Conservation (phyloP, 2,797 vertebrate genomes). For the Glyptemys insculpta region DNA sequence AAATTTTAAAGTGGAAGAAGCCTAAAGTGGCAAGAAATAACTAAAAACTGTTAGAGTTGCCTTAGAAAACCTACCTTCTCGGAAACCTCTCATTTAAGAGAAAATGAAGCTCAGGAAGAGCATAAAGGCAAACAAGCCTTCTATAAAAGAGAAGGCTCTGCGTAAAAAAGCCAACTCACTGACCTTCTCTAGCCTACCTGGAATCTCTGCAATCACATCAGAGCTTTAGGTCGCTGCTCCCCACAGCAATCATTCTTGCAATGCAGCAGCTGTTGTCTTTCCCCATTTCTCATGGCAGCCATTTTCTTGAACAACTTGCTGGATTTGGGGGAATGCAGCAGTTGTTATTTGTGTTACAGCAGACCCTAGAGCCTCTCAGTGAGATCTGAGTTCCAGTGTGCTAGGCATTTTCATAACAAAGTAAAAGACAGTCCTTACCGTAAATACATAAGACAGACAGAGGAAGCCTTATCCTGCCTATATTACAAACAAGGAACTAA, state of each 20-base stretch:
- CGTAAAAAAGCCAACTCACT: fast-evolving
- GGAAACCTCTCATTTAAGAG: constrained; percentile 17
- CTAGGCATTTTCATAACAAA: not conserved
- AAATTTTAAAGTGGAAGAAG: not conserved
- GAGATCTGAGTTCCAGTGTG: not conserved
- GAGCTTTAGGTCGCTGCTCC: not conserved
- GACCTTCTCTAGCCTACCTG: fast-evolving
- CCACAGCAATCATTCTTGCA: not conserved
- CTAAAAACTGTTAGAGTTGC: constrained; percentile 24
- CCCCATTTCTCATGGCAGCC: not conserved
- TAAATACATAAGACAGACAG: no score
- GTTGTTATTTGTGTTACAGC: no score
- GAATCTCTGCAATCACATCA: not conserved
- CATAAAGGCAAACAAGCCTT: not conserved
- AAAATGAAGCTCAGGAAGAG: not conserved
- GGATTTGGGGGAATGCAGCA: not conserved
- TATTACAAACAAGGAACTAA: not conserved
- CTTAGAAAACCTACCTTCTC: not conserved
- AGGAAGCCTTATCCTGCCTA: not conserved
- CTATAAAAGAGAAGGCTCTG: not conserved
- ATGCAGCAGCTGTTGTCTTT: no score
- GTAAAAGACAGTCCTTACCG: not conserved
- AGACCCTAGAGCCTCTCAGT: not conserved
- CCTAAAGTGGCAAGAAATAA: constrained; percentile 38
- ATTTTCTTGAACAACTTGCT: not conserved